Percentiles rank a stretch among this genome's conserved stretches.
Conservation (phyloP, 2,888 invertebrate genomes). For the Eupeodes luniger region DNA sequence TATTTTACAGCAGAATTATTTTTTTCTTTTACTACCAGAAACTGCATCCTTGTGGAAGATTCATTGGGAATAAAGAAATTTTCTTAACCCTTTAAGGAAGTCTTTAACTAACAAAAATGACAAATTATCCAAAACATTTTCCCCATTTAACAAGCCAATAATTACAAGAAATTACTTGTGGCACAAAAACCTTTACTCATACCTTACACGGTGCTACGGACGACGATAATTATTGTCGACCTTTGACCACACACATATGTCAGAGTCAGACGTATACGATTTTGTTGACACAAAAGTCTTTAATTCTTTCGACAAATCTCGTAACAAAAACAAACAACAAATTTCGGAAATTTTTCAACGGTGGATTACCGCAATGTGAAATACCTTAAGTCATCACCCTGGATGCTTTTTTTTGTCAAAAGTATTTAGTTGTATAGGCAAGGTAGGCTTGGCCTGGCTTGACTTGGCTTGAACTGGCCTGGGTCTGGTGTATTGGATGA, state of each 20-base stretch:
- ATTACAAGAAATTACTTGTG: not conserved
- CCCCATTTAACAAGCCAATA: no score
- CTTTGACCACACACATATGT: constrained; percentile 46
- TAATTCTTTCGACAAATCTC: constrained; percentile 34
- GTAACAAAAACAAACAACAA: constrained; percentile 57
- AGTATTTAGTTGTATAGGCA: not conserved
- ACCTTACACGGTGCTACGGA: constrained; percentile 35
- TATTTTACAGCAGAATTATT: no score
- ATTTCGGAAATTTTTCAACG: constrained; percentile 60
- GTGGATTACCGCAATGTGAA: constrained; percentile 66
- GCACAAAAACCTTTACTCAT: not conserved
- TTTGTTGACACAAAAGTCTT: constrained; percentile 22
- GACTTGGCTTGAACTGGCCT: constrained; percentile 44
- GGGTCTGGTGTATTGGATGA: constrained; percentile 28
- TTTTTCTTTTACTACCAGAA: no score
- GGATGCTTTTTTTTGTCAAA: constrained; percentile 17
- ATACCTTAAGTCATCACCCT: constrained; percentile 61
- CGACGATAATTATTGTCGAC: constrained; percentile 57
- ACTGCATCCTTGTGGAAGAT: no score
- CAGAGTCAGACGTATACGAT: not conserved
- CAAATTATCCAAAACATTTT: no score
- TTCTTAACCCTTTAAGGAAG: no score
- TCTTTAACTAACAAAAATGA: no score
- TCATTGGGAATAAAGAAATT: no score
- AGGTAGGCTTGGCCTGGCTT: constrained; percentile 43